Evolutionary conservation across 1,140 invertebrate species (phyloP).

Genomic region (Eulimnadia texana): DNA sequence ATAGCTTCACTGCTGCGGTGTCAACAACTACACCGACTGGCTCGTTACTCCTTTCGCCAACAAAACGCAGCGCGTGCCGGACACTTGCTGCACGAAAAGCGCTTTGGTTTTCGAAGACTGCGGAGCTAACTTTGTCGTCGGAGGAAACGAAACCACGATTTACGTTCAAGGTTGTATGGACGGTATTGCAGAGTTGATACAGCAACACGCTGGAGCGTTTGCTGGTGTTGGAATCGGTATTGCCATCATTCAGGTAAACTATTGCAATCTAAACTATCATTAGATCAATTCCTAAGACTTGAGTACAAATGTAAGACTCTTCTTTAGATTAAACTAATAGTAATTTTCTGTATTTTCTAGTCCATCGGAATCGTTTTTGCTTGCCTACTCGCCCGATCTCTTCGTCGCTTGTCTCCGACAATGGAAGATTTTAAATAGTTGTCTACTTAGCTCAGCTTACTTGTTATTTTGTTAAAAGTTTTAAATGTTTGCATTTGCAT

Average conservation of each 20-base stretch:
- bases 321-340: background rate
- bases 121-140: constrained; percentile 37
- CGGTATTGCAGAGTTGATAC: constrained; percentile 43
- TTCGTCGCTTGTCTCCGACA: constrained; percentile 76
- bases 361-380: constrained; percentile 74
- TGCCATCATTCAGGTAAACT: constrained; percentile 51
- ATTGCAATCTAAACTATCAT: too few species aligned
- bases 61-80: constrained; percentile 35
- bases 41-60: constrained; percentile 34
- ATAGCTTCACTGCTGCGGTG: constrained; percentile 64
- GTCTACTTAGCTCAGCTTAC: constrained; percentile 29
- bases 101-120: constrained; percentile 22
- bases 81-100: constrained; percentile 43
- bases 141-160: constrained; percentile 25
- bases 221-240: constrained; percentile 61
- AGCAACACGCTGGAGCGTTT: constrained; percentile 51
- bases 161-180: constrained; percentile 44
- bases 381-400: constrained; percentile 72
- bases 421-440: constrained; percentile 35
- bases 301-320: background rate
- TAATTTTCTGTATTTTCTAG: constrained; percentile 42
- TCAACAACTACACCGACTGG: constrained; percentile 52
- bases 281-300: too few species aligned
- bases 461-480: too few species aligned
- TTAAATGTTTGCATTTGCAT: too few species aligned